Evolutionary conservation across 2,888 invertebrate species (phyloP), one percentile per base, ranked within the genome.

Genomic region (Andrena camellia): DNA sequence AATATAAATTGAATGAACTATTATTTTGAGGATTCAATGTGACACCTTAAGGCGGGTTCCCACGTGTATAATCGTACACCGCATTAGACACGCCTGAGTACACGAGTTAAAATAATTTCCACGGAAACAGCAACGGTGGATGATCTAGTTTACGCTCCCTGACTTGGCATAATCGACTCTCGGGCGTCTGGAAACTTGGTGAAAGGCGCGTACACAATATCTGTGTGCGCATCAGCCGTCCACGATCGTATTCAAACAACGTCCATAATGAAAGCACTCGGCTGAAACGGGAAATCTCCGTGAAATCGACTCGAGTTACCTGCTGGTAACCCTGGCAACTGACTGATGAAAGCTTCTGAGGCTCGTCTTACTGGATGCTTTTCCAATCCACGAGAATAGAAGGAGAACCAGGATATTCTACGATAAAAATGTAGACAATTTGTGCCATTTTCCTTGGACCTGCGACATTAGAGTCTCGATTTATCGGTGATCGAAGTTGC

Each of bases 241-340:
- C 23, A 10, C 48, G 63, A 23, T 35, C 57, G 78, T 66, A 74
- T 74, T 84, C 81, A 66, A 86, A 81, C 78, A 68, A 74, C 52
- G 57, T 23, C 57, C 59, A 69, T 74, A 80, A 86, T 77, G 75
- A 79, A 77, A 79, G 76, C 73, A 74, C 78, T 81, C 78, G 70
- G 48, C 31, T 59, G 42, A 50, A 78, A 76, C 67, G 78, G 70
- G 78, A 84, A 84, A 81, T 78, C 69, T 50, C 59, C 31, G 8
- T 48, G 78, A 78, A 78, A 69, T 68, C 52, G 76, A 50, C 69
- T 81, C 81, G 69, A 26, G 81, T 86, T 86, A 86, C 76, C 42
- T 42, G 13, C 64, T 52, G 60, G 70, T 66, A 86, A 79, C 66
- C 77, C 77, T 80, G 80, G 69, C 85, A 68, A 71, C 79, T 54